These are phyloP conservation scores for Serranus cabrilla DNA, from an alignment of 2,797 vertebrate species.

Conservation along the genomic window DNA sequence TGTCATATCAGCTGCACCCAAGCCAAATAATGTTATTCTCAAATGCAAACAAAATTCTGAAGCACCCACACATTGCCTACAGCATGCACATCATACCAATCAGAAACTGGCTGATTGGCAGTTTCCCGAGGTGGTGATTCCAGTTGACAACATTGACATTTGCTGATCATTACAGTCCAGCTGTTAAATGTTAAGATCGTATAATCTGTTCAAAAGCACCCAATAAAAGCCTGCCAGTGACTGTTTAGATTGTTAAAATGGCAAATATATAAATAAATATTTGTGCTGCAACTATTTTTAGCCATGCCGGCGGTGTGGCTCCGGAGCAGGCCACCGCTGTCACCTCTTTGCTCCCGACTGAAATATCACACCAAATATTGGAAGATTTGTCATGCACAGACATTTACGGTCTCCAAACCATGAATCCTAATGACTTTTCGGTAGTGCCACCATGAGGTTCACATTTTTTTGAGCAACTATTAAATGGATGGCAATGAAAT, in stretches of 20 bases:
- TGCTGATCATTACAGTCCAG: conserved; percentile 30
- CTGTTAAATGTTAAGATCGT: conserved; percentile 17
- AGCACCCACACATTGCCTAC: background rate
- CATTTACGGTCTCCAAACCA: background rate
- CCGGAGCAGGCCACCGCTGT: background rate
- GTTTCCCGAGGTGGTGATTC: conserved; percentile 18
- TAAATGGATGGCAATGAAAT: background rate
- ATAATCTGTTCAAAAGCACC: conserved; percentile 2
- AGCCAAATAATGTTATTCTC: conserved; percentile 38
- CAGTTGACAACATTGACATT: conserved; percentile 35
- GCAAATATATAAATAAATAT: too few species aligned
- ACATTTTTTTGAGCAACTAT: background rate
- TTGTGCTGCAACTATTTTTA: background rate
- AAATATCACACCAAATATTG: background rate
- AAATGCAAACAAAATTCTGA: conserved; percentile 29
- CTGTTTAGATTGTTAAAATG: background rate
- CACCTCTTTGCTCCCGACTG: background rate
- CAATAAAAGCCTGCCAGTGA: background rate
- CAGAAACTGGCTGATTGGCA: conserved; percentile 33
- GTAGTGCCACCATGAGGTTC: background rate
- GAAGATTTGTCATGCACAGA: background rate
- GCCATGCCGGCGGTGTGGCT: background rate
- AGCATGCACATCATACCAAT: conserved; percentile 27
- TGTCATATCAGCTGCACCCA: conserved; percentile 18
- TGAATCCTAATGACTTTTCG: background rate